Evolutionary conservation across 2,888 invertebrate genomes (phyloP).

Genomic region (Terebella lapidaria): DNA sequence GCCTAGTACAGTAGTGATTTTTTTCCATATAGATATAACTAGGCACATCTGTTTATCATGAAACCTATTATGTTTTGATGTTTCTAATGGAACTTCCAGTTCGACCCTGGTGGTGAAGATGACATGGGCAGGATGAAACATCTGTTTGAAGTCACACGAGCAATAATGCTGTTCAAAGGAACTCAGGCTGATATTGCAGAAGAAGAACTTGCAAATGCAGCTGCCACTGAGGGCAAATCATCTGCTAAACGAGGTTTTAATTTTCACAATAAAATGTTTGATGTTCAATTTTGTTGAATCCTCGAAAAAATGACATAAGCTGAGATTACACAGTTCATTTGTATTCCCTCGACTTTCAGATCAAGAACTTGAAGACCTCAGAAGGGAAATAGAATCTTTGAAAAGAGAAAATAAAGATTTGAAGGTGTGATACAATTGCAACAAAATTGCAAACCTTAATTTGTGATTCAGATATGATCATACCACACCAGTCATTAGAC

Average conservation of each 20-base stretch:
- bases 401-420: conserved; percentile 42
- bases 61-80: too few species aligned
- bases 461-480: too few species aligned
- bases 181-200: conserved; percentile 39
- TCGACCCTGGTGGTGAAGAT: conserved; percentile 30
- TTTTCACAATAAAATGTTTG: not conserved
- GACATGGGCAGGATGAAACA: conserved; percentile 39
- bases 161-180: conserved; percentile 42
- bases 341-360: conserved; percentile 36
- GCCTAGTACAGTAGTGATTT: not conserved
- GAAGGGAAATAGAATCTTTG: conserved; percentile 33
- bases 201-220: conserved; percentile 40
- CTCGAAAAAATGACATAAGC: too few species aligned
- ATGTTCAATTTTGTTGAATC: too few species aligned
- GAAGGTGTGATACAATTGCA: conserved; percentile 26
- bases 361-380: conserved; percentile 33
- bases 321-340: too few species aligned
- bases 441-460: not conserved
- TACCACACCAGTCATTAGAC: too few species aligned
- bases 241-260: conserved; percentile 37
- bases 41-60: too few species aligned
- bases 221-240: conserved; percentile 29
- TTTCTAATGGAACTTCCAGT: too few species aligned
- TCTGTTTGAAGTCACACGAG: conserved; percentile 41
- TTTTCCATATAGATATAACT: not conserved